Evolutionary conservation across 2,797 vertebrate genomes (phyloP), one percentile per base, ranked within the genome.

Genomic region (Dendrocincla fuliginosa): DNA sequence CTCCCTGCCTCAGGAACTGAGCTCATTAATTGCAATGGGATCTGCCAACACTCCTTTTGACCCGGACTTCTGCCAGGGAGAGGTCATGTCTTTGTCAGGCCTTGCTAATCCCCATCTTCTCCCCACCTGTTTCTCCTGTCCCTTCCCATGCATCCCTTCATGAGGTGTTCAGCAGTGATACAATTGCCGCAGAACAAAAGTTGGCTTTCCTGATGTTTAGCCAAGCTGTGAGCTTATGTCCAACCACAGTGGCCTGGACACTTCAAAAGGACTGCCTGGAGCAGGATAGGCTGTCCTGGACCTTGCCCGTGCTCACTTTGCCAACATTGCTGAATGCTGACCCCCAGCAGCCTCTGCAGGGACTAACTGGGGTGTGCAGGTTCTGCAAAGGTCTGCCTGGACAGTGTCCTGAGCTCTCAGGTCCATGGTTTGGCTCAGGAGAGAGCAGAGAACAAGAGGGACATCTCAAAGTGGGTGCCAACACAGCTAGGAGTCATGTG

Each of bases 301-400:
- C 22, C n/a, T 83, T 41, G 19, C 14, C 60, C 25, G 0, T 2
- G 16, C 16, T 71, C 3, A 0, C 19, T 57, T 78, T 67, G 52
- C 30, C 23, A 13, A 25, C 4, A 23, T 9, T 33, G 47, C 68
- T 37, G 28, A 60, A 15, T 44, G 14, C 4, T 49, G 49, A 49
- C 7, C 41, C 18, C 11, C 27, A 33, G 28, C 30, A 91, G 22
- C 11, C 28, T 71, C 39, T 24, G 16, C 5, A 9, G 42, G 39
- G 28, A 2, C 46, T 71, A 33, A 4, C 28, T 3, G 5, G 17
- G 10, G 3, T 17, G 14, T 0, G 0, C 30, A 49, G 39, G 11
- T 35, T 77, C 86, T 74, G 37, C 60, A 52, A 0, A 0, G 2
- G 2, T 60, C 61, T 67, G 10, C 37, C n/a, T 32, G 69, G 28